Conservation (phyloP, 2,797 vertebrate species). For the Apogon talboti region DNA sequence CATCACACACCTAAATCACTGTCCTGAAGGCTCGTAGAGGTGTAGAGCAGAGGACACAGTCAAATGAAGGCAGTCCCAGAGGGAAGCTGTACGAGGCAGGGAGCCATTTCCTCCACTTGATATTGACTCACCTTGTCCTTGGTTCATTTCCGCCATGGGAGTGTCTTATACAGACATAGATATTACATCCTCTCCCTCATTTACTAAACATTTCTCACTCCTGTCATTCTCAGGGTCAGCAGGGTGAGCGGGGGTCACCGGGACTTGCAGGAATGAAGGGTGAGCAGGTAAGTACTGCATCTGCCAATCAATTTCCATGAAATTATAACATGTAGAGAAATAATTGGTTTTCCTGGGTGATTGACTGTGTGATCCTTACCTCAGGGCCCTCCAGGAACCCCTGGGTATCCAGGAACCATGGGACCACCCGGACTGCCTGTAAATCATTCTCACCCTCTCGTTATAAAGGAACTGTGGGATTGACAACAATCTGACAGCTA, state of each 20-base stretch:
- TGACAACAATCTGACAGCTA: slow-evolving; percentile 40
- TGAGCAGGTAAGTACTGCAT: slow-evolving; percentile 86
- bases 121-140: slow-evolving; percentile 56
- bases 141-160: slow-evolving; percentile 31
- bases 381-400: slow-evolving; percentile 90
- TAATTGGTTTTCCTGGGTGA: slow-evolving; percentile 46
- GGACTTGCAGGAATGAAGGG: slow-evolving; percentile 90
- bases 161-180: slow-evolving; percentile 15
- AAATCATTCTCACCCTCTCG: slow-evolving; percentile 68
- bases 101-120: slow-evolving; percentile 42
- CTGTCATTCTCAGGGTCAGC: slow-evolving; percentile 87
- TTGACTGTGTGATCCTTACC: slow-evolving; percentile 55
- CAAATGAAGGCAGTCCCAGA: slow-evolving; percentile 17
- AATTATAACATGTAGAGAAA: slow-evolving; percentile 28
- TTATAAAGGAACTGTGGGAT: slow-evolving; percentile 34
- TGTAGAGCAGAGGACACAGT: slow-evolving; percentile 33
- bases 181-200: slow-evolving; percentile 29
- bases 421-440: slow-evolving; percentile 93
- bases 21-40: slow-evolving; percentile 10
- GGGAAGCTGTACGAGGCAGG: slow-evolving; percentile 29
- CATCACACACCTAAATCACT: slow-evolving; percentile 13
- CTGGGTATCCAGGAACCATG: slow-evolving; percentile 91
- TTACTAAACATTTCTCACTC: slow-evolving; percentile 46
- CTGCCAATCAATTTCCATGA: slow-evolving; percentile 31
- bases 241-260: slow-evolving; percentile 88